Evolutionary conservation across 2,888 invertebrate genomes (phyloP), one percentile per base, ranked within the genome.

Genomic region (Melinaea menophilus): DNA sequence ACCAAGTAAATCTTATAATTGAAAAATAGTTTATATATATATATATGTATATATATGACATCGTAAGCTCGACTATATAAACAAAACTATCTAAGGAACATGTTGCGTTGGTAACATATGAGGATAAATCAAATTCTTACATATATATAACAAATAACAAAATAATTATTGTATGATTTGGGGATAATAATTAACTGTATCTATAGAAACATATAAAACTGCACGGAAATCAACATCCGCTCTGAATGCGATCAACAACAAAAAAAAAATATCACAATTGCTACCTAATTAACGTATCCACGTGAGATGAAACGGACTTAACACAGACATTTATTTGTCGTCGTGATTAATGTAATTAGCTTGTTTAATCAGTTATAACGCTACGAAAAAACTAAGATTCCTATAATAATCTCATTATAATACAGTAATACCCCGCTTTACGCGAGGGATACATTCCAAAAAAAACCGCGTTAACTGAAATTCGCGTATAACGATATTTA

Each of bases 151-250:
- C n/a, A 48, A 13, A 13, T 13, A 13, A 22, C 5, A 4, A 13
- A 12, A 37, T 37, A 1, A 48, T n/a, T 46, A 11, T 46, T 46
- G 46, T 46, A n/a, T 46, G 46, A 13, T 37, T 37, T 2, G 48
- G n/a, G 48, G 22, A 22, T 22, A 22, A 48, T 48, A 4, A 48
- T 48, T n/a, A 48, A n/a, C 55, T 55, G 41, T 65, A 59, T 65
- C 59, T 59, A 51, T 37, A 56, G 59, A 56, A 65, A 59, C 57
- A 63, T 62, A 61, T 58, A 57, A 56, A 56, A 64, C 58, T 54
- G 60, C 5, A 51, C 67, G 65, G 69, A 67, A 65, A 63, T 61
- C 55, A 63, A 69, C 62, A 67, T 69, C 67, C 67, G 67, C 58
- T 31, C 47, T 59, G 56, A 58, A 41, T 51, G 61, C 61, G 59